Percentiles rank a stretch among this genome's conserved stretches.
phyloP scores from a whole-genome alignment of 1,140 invertebrate genomes.

The Odontomachus brunneus region DNA sequence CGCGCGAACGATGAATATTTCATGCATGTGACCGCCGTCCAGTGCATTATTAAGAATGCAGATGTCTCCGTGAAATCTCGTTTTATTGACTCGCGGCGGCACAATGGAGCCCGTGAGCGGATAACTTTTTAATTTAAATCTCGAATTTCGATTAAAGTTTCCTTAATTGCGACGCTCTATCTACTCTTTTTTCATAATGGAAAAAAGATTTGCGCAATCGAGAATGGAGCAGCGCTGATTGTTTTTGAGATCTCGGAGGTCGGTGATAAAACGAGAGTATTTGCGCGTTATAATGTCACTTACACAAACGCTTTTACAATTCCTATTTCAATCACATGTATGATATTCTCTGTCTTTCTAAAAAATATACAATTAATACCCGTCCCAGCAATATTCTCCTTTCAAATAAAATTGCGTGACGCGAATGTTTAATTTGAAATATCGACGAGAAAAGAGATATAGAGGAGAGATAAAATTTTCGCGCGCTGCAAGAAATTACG shows the following conservation, averaged over 20 bases:
- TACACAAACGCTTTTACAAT: background rate
- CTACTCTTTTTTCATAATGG: background rate
- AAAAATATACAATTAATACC: background rate
- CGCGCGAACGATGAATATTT: conserved; percentile 18
- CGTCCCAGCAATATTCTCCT: too few relatives aligned
- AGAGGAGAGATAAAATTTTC: too few relatives aligned
- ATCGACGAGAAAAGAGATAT: too few relatives aligned
- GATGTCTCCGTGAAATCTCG: conserved; percentile 5
- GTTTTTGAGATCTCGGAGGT: background rate
- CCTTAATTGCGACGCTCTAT: conserved; percentile 8
- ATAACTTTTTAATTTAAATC: conserved; percentile 36
- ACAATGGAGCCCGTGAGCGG: background rate
- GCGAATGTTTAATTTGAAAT: too few relatives aligned
- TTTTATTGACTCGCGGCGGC: conserved; percentile 20
- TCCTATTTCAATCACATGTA: background rate
- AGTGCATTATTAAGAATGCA: conserved; percentile 12
- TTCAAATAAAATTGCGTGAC: too few relatives aligned
- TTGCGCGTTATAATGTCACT: too few relatives aligned
- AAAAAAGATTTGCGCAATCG: conserved; percentile 5
- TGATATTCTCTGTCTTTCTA: background rate
- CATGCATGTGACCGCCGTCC: conserved; percentile 7
- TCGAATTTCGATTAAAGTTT: conserved; percentile 48
- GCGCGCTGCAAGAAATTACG: too few relatives aligned
- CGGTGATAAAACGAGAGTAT: background rate
- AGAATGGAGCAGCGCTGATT: background rate